phyloP scores from a whole-genome alignment of 2,113 vertebrate species.

The Hippotragus niger region DNA sequence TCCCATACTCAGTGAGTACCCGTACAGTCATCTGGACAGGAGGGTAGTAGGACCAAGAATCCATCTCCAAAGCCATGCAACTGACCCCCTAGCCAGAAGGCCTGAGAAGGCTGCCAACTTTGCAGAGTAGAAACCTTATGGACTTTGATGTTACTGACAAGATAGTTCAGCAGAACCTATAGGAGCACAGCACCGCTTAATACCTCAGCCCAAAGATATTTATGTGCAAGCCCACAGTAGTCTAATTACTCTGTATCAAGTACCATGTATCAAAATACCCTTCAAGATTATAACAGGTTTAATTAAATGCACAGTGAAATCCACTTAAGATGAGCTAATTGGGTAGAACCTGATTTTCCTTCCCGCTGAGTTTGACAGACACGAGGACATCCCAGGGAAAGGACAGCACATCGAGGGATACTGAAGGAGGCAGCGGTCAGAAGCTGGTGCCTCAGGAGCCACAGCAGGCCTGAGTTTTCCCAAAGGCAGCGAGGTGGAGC shows the following conservation, averaged over 20 bases:
- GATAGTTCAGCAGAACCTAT: not conserved
- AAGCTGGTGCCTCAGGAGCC: not conserved
- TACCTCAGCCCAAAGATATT: slow-evolving; percentile 63
- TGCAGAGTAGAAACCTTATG: not conserved
- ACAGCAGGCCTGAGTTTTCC: not conserved
- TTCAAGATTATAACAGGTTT: slow-evolving; percentile 72
- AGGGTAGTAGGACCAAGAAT: not conserved
- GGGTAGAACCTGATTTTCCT: slow-evolving; percentile 72
- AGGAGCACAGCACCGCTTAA: slow-evolving; percentile 25
- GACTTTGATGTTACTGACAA: slow-evolving; percentile 52
- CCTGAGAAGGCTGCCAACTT: not conserved
- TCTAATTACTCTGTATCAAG: slow-evolving; percentile 70
- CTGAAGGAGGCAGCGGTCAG: not conserved
- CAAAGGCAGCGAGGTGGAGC: not conserved
- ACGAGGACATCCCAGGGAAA: slow-evolving; percentile 27
- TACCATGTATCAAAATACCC: slow-evolving; percentile 73
- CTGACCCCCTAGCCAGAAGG: not conserved
- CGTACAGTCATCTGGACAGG: not conserved
- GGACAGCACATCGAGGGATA: not conserved
- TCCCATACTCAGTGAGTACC: not conserved
- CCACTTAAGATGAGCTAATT: slow-evolving; percentile 73
- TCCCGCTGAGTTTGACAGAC: slow-evolving; percentile 48
- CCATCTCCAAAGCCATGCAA: not conserved
- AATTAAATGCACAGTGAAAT: slow-evolving; percentile 75
- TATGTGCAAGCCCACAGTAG: slow-evolving; percentile 49